Evolutionary conservation across 1,140 invertebrate genomes (phyloP).

Genomic region (Epicauta chinensis): DNA sequence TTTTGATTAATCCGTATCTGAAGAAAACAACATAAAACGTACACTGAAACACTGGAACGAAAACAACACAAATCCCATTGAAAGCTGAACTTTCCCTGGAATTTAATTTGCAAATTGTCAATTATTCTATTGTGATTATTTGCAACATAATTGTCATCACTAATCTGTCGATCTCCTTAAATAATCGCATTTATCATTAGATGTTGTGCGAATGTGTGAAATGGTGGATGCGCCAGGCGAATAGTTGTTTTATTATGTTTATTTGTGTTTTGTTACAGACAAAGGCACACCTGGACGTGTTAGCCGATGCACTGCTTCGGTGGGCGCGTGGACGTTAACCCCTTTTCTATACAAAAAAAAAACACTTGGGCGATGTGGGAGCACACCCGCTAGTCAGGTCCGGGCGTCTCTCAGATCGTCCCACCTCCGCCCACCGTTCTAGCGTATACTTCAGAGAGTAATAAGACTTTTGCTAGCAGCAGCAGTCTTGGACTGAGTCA

Average conservation of each 20-base stretch:
- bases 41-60: too few species aligned
- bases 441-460: slow-evolving; percentile 41
- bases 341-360: slow-evolving; percentile 7
- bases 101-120: too few species aligned
- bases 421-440: slow-evolving; percentile 29
- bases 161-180: too few species aligned
- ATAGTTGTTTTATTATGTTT: neutral
- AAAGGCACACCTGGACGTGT: slow-evolving; percentile 87
- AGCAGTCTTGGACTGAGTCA: slow-evolving; percentile 24
- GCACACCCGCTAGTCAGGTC: slow-evolving; percentile 35
- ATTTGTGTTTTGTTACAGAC: slow-evolving; percentile 62
- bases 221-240: neutral
- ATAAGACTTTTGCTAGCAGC: slow-evolving; percentile 40
- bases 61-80: too few species aligned
- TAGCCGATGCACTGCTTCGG: slow-evolving; percentile 84
- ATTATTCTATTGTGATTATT: too few species aligned
- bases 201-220: too few species aligned
- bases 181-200: too few species aligned
- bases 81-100: too few species aligned
- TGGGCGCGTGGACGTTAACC: slow-evolving; percentile 84
- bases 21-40: too few species aligned
- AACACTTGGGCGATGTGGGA: slow-evolving; percentile 20
- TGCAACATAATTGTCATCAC: too few species aligned
- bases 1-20: too few species aligned
- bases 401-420: slow-evolving; percentile 28